These are phyloP conservation scores for Pemphredon lugubris DNA, from an alignment of 2,888 invertebrate species.

Conservation along the genomic window DNA sequence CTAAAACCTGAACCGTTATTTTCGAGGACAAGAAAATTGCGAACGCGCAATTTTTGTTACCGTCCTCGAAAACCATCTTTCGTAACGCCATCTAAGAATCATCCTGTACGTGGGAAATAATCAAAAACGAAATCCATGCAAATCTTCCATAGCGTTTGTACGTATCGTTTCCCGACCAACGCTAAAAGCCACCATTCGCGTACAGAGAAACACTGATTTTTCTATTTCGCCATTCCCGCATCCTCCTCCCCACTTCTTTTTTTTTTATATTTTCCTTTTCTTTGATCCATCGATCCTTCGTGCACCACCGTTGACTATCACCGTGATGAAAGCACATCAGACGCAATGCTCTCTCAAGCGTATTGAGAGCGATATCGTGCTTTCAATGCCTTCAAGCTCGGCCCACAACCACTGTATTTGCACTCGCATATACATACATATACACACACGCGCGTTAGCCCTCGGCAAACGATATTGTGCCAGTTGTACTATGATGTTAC, in stretches of 20 bases:
- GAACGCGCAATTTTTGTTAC: too few relatives aligned
- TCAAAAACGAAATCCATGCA: too few relatives aligned
- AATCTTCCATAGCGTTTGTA: too few relatives aligned
- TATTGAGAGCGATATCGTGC: conserved; percentile 41
- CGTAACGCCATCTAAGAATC: too few relatives aligned
- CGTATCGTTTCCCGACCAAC: too few relatives aligned
- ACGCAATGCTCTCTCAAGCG: conserved; percentile 37
- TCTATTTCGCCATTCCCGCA: conserved; percentile 9
- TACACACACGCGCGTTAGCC: too few relatives aligned
- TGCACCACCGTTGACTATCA: conserved; percentile 16
- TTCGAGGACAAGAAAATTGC: too few relatives aligned
- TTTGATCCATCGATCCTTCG: conserved; percentile 23
- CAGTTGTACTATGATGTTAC: conserved; percentile 23
- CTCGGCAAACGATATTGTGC: conserved; percentile 12
- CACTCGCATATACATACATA: conserved; percentile 17
- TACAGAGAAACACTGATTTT: conserved; percentile 12
- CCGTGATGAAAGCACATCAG: conserved; percentile 46
- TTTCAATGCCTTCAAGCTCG: conserved; percentile 1
- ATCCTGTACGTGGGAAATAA: too few relatives aligned
- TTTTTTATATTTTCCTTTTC: conserved; percentile 12
- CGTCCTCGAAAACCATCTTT: too few relatives aligned
- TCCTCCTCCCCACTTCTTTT: too few relatives aligned
- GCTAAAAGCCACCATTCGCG: too few relatives aligned
- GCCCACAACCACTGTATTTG: background rate
- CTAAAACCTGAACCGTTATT: too few relatives aligned